Evolutionary conservation across 2,113 vertebrate species (phyloP), one percentile per base, ranked within the genome.

Genomic region (Apodemus speciosus): DNA sequence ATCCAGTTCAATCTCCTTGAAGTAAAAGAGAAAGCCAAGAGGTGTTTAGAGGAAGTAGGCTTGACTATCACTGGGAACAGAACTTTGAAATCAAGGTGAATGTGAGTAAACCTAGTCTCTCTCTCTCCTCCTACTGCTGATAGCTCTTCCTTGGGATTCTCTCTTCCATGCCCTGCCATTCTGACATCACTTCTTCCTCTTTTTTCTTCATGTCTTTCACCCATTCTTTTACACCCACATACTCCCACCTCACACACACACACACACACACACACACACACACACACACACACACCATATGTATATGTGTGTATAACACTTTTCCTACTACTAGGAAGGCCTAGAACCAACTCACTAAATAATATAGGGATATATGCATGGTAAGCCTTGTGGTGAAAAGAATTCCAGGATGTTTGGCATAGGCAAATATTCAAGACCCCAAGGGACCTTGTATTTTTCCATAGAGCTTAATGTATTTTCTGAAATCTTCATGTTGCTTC

Each of bases 271-370:
- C 2, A n/a, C 35, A 16, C n/a, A n/a, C 49, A 49, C n/a, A 49
- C 16, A 68, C 2, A 46, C 3, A 51, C 30, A 38, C 32, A 77
- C 0, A 51, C 3, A 32, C 1, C 53, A 60, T 25, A 27, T 10
- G 27, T 32, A 35, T 66, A 27, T 32, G 11, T 66, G 13, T 66
- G 7, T 53, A 2, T 35, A 58, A 71, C 14, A 81, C 15, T 71
- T 8, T 30, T 64, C 76, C 79, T 35, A 38, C 46, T 30, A 66
- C 9, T 32, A 72, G 66, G 20, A 86, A 72, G 92, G 43, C 43
- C 80, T 83, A 89, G 71, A 49, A 81, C 69, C 25, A 73, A 69
- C 32, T 93, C 35, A 83, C 18, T 93, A 53, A 85, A 83, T 49
- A 90, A 68, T 16, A 32, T 14, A 72, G 46, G 35, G 8, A 53